Conservation (phyloP, 2,113 vertebrate species). For the Cariama cristata region DNA sequence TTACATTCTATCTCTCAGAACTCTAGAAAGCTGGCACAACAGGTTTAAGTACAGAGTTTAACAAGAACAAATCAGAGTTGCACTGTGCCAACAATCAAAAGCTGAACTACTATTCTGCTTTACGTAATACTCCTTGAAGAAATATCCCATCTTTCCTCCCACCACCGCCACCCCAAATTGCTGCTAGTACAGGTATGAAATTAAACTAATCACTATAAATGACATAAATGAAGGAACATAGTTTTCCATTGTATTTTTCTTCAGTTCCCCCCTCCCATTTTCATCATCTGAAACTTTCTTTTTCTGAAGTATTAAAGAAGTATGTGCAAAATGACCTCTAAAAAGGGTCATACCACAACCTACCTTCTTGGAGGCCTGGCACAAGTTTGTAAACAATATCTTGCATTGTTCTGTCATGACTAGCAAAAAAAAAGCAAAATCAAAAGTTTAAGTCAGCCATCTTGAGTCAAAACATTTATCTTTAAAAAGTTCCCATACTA, state of each 20-base stretch:
- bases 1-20: background rate
- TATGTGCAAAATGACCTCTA: background rate
- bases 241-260: background rate
- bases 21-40: background rate
- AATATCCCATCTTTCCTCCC: background rate
- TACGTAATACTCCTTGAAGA: background rate
- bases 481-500: background rate
- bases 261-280: fast-evolving
- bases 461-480: background rate
- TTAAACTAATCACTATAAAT: background rate
- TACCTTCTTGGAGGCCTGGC: slow-evolving; percentile 97
- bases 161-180: background rate
- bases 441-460: background rate
- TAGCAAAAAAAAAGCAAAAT: slow-evolving; percentile 51
- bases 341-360: slow-evolving; percentile 5
- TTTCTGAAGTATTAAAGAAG: background rate
- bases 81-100: background rate
- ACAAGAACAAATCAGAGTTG: background rate
- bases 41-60: background rate
- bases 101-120: background rate
- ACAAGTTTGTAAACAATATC: slow-evolving; percentile 99
- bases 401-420: slow-evolving; percentile 99
- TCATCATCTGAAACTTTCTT: background rate
- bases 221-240: background rate
- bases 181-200: background rate